phyloP scores from a whole-genome alignment of 1,140 invertebrate species.

The Danaus melanippus region DNA sequence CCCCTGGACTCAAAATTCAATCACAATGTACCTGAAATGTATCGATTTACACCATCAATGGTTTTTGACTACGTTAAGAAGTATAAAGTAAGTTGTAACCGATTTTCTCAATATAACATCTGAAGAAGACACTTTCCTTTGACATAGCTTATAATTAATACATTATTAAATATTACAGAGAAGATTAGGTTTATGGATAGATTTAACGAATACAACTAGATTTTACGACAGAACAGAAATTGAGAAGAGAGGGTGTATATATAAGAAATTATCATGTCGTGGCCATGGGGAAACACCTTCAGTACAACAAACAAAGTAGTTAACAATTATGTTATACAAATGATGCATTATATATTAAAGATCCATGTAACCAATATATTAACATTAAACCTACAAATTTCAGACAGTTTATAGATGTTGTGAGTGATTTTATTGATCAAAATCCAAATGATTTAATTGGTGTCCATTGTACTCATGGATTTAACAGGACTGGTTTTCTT shows the following conservation, averaged over 20 bases:
- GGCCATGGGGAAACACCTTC: constrained; percentile 89
- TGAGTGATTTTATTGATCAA: constrained; percentile 84
- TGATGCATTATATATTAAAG: constrained; percentile 1
- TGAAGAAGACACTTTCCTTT: constrained; percentile 7
- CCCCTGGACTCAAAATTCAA: constrained; percentile 86
- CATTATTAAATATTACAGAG: constrained; percentile 68
- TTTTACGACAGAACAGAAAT: constrained; percentile 91
- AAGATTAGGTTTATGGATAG: constrained; percentile 95
- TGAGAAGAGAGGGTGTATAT: constrained; percentile 81
- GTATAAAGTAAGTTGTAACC: constrained; percentile 75
- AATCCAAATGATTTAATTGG: constrained; percentile 87
- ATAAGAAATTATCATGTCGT: constrained; percentile 89
- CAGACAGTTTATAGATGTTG: constrained; percentile 82
- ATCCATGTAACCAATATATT: neutral
- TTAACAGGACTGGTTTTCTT: constrained; percentile 97
- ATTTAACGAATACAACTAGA: constrained; percentile 94
- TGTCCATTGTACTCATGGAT: constrained; percentile 99
- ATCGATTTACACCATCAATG: constrained; percentile 89
- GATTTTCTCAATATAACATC: neutral
- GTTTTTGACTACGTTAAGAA: constrained; percentile 81
- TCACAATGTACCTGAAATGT: constrained; percentile 83
- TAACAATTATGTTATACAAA: constrained; percentile 10
- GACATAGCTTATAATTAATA: constrained; percentile 11
- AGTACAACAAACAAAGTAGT: constrained; percentile 79
- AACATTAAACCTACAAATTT: constrained; percentile 21